Base-by-base conservation (phyloP, 2,888 invertebrate species). In the Branchellion lobata region DNA sequence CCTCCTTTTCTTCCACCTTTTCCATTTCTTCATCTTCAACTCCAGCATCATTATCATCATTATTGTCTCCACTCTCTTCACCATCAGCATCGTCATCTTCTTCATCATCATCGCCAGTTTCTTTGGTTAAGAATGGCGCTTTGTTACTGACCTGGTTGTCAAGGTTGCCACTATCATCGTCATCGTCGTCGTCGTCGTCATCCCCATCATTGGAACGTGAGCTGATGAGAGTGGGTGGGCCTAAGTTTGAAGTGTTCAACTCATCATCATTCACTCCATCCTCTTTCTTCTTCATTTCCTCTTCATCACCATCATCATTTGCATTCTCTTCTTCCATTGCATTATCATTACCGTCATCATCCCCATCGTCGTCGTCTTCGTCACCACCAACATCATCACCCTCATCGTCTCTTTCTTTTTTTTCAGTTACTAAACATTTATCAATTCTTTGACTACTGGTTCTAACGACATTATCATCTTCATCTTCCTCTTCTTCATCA, bases 61-160 rank as follows among this genome's bases (percentile, higher is more conserved):
- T n/a, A 57, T 57, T 57, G 5, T 57, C 61, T 27, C 33, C 75
- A 11, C 2, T 68, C 47, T 51, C 76, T 14, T 21, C 51, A 31
- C 34, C 53, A 18, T 40, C 36, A 24, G 5, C 61, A 57, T 57
- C n/a, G 21, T 24, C 61, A 18, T 57, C 40, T 21, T 72, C 72
- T 24, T 77, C 76, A 18, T 71, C 34, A 1, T 14, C 69, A 47
- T 69, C 72, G 5, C 72, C 80, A 34, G 78, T 68, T 31, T 78
- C 75, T 40, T 75, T 75, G 27, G 51, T 53, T 27, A 75, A 31
- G 29, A 40, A 75, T 14, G 75, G 75, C 51, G 51, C 21, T 57
- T 57, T 57, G 21, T 57, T 18, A 24, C 61, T 24, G 21, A 5
- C 3, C 21, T 57, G n/a, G 24, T 57, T 24, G 24, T 57, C 61